Base-by-base conservation (phyloP, 2,113 vertebrate species). In the Cephalopterus ornatus region DNA sequence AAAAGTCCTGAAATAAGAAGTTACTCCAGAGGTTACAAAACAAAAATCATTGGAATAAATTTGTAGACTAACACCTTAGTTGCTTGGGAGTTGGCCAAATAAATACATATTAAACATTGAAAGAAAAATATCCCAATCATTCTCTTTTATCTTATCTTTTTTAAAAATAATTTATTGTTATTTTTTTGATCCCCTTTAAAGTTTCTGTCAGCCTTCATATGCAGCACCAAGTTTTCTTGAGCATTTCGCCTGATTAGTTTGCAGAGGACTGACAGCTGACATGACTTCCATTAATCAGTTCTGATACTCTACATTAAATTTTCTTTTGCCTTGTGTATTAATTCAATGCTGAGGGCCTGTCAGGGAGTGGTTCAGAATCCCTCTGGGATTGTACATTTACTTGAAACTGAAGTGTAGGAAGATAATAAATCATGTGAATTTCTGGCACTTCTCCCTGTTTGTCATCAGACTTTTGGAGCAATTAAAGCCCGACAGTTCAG, bases 221-320 rank as follows among this genome's bases (percentile, higher is more conserved):
- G 81, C 66, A 85, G 49, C 63, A 53, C 74, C 1, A 49, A 91
- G 82, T 88, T 97, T 90, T 80, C 88, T 55, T 94, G 87, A 97
- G 85, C 96, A 88, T 95, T 97, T 97, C 93, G 59, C 67, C 89
- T 97, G 96, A 97, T 97, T 97, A 97, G 89, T 96, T 97, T 97
- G 75, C 82, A 92, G 88, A 93, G 95, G 66, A 97, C 53, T 97
- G 96, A 97, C 65, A 89, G 94, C 65, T 56, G 92, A 96, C 96
- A 95, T 91, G 86, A 82, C 93, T 95, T 96, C 82, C 24, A 72
- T 95, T 97, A 97, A 97, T 97, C 93, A 96, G 62, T 93, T 97
- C 96, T 97, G 94, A 97, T 95, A 89, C 84, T 92, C 89, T 90
- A 78, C 84, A 92, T 92, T 96, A 93, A 89, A 92, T 92, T 97